phyloP scores from a whole-genome alignment of 1,140 invertebrate genomes.

The Grapholita molesta region DNA sequence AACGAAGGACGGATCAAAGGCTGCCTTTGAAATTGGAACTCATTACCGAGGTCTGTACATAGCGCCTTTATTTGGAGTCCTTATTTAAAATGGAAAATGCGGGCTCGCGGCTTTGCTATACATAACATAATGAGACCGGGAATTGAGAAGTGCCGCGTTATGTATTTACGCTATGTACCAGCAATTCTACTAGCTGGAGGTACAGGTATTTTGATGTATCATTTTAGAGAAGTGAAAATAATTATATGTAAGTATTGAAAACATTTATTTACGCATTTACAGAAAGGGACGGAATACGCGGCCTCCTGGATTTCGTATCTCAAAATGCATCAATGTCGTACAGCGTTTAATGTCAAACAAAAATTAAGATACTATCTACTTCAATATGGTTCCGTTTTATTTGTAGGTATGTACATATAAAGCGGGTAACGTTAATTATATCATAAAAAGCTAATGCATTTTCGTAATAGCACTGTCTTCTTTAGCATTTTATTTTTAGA shows the following conservation, averaged over 20 bases:
- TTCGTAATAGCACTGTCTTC: too few relatives aligned
- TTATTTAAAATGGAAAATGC: background rate
- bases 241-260: background rate
- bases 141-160: background rate
- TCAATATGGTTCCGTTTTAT: too few relatives aligned
- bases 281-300: too few relatives aligned
- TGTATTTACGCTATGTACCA: background rate
- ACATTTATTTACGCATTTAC: background rate
- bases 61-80: background rate
- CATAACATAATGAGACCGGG: background rate
- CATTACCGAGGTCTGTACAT: conserved; percentile 1
- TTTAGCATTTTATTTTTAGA: too few relatives aligned
- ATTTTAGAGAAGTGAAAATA: background rate
- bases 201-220: too few relatives aligned
- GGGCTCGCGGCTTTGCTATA: background rate
- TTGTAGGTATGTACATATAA: too few relatives aligned
- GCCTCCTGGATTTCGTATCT: too few relatives aligned
- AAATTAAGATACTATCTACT: too few relatives aligned
- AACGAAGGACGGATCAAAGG: conserved; percentile 8
- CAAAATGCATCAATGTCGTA: too few relatives aligned
- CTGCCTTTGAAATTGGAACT: conserved; percentile 13
- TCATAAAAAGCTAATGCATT: too few relatives aligned
- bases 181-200: background rate
- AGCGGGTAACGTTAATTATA: too few relatives aligned
- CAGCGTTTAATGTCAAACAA: too few relatives aligned